Conservation (phyloP, 2,797 vertebrate genomes). For the Manis pentadactyla region DNA sequence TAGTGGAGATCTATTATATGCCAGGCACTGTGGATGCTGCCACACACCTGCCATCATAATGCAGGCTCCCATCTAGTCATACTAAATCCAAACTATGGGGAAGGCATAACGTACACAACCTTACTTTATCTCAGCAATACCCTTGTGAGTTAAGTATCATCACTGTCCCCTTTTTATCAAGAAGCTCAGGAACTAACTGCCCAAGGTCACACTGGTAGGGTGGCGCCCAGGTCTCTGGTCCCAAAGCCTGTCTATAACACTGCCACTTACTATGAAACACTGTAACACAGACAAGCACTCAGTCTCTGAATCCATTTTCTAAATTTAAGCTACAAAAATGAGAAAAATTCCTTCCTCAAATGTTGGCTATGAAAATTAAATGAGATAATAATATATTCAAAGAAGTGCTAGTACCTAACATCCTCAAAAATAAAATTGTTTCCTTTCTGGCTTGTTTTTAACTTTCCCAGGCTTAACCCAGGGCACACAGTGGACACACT, state of each 20-base stretch:
- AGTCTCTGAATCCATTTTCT: not conserved
- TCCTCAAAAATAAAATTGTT: not conserved
- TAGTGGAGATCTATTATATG: not conserved
- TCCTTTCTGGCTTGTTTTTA: not conserved
- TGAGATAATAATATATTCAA: not conserved
- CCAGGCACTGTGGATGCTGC: not conserved
- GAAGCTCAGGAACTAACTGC: not conserved
- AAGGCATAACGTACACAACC: fast-evolving
- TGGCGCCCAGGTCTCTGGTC: not conserved
- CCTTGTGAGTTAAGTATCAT: not conserved
- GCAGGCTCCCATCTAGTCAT: not conserved
- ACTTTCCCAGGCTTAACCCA: not conserved
- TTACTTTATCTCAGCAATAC: not conserved
- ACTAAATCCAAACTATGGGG: not conserved
- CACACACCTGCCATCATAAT: not conserved
- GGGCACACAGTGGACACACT: not conserved
- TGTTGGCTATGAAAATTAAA: not conserved
- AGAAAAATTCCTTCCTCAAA: conserved; percentile 17
- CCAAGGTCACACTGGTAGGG: not conserved
- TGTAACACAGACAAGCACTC: not conserved
- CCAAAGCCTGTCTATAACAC: not conserved
- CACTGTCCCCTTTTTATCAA: not conserved
- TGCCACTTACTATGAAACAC: not conserved
- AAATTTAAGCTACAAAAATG: not conserved
- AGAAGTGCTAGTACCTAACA: not conserved